Percentiles rank a stretch among this genome's conserved stretches.
These are phyloP conservation scores for Aporophyla lueneburgensis DNA, from an alignment of 2,888 invertebrate species.

Conservation along the genomic window DNA sequence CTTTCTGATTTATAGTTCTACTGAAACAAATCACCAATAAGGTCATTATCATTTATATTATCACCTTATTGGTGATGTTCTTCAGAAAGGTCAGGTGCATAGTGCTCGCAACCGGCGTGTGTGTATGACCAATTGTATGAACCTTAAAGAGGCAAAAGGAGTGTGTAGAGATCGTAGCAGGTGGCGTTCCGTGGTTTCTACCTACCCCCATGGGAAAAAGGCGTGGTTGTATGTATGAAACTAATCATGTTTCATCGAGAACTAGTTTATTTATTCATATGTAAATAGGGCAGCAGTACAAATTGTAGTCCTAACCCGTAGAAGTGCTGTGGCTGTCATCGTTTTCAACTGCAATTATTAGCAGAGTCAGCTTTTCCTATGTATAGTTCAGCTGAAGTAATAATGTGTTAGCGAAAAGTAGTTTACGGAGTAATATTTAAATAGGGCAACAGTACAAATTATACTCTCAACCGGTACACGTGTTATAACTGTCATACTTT, in stretches of 20 bases:
- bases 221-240: too few species aligned
- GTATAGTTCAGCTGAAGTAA: slow-evolving; percentile 31
- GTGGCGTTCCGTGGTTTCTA: too few species aligned
- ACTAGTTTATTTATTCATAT: slow-evolving; percentile 34
- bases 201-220: too few species aligned
- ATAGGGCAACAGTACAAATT: neutral
- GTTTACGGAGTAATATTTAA: neutral
- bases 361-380: slow-evolving; percentile 11
- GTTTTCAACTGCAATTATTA: slow-evolving; percentile 23
- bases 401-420: too few species aligned
- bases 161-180: too few species aligned
- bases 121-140: too few species aligned
- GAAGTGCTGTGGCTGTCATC: neutral
- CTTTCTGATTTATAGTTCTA: slow-evolving; percentile 38
- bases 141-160: too few species aligned
- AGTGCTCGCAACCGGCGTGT: too few species aligned
- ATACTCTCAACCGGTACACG: neutral
- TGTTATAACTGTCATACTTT: slow-evolving; percentile 1
- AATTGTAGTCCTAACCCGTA: neutral
- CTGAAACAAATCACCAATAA: slow-evolving; percentile 41
- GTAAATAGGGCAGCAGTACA: neutral
- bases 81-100: too few species aligned
- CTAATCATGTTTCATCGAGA: slow-evolving; percentile 48
- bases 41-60: too few species aligned
- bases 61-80: too few species aligned